Base-by-base conservation (phyloP, 2,888 invertebrate genomes). In the Ichneumon xanthorius region DNA sequence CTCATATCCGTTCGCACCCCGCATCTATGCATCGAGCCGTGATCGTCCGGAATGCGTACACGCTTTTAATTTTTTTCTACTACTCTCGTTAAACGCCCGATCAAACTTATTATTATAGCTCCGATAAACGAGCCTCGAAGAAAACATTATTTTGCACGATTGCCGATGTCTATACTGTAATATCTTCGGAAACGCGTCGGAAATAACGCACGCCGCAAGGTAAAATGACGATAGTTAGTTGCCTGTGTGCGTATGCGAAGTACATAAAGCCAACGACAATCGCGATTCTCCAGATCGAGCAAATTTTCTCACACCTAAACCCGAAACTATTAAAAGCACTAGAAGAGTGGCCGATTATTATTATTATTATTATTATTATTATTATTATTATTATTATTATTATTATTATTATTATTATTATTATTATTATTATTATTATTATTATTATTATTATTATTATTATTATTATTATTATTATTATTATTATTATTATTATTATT, bases 91-190 rank as follows among this genome's bases (percentile, higher is more conserved):
- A 82, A 79, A 78, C 72, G 50, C 48, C 16, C 37, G 78, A 70
- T 76, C n/a, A 14, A 61, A 77, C 71, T 77, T 50, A 80, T 84
- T 68, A 78, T 84, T 63, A 81, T 79, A 40, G 65, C 70, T 75
- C 48, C 78, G 48, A 75, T 85, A 78, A 79, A 71, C 45, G 53
- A 6, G 22, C 37, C 19, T 6, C 37, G 45, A 30, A 70, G 55
- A 4, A 53, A 75, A 22, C 50, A 30, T 68, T 50, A 78, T 75
- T 71, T 53, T 6, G 19, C 55, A 33, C 70, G 30, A 75, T 73
- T 33, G 0, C 14, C 61, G 19, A 67, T 53, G 67, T 37, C 33
- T 58, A 45, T 45, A 45, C 68, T 53, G 33, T 68, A 14, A 61
- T 70, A 61, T 70, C 53, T 45, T 48, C 22, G 14, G 48, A 22